Evolutionary conservation across 2,888 invertebrate genomes (phyloP), one percentile per base, ranked within the genome.

Genomic region (Hydrotaea diabolus): DNA sequence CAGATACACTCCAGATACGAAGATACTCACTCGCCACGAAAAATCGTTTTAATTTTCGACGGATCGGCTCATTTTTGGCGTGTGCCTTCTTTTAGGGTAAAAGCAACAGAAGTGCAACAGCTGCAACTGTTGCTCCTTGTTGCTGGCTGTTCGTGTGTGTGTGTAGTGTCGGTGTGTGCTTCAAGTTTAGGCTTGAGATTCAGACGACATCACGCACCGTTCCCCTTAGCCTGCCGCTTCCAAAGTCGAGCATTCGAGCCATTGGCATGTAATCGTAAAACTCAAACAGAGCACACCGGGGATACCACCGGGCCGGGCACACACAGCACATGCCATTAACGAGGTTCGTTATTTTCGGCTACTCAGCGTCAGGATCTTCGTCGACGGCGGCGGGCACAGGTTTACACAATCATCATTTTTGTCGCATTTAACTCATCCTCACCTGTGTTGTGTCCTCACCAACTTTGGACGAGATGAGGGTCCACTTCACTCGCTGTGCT

Each of bases 61-160:
- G 43, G 21, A 3, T 39, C 66, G 53, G 55, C 31, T 4, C 39
- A 49, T 26, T 84, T 84, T 81, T 84, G 84, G 84, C 80, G 75
- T 84, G 84, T 84, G 84, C 81, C 84, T 66, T 71, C 72, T 59
- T 78, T 78, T 69, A 43, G 69, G 69, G 69, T 19, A 46, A 46
- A 11, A 23, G 9, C 57, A 21, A n/a, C 43, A 53, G 62, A 57
- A 83, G 55, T 64, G 74, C 80, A 84, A 84, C 81, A 84, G 80
- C 78, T 84, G 84, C 84, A 81, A 57, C 66, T 84, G 72, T 78
- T 75, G 26, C 17, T 43, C 36, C 55, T 73, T 73, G 59, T 43
- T 74, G 74, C 74, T 59, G 74, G 76, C 66, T 76, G 49, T 23
- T 13, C n/a, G n/a, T 49, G 8, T 49, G 31, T 31, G 31, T 31